phyloP scores from a whole-genome alignment of 2,797 vertebrate species.

The Linurgus olivaceus region DNA sequence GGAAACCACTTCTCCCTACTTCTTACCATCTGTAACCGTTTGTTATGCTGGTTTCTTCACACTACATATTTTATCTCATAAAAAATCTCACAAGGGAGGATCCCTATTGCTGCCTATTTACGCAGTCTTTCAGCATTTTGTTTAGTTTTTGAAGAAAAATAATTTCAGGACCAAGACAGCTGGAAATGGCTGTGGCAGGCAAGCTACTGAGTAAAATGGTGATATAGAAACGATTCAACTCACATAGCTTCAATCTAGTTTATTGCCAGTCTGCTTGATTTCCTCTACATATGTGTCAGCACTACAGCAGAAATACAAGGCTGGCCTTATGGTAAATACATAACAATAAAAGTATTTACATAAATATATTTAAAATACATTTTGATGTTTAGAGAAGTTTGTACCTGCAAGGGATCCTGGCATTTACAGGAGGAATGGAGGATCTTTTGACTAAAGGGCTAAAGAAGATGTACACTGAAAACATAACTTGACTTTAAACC shows the following conservation, averaged over 20 bases:
- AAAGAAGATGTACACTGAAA: background rate
- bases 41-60: background rate
- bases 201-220: background rate
- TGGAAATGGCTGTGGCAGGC: background rate
- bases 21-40: background rate
- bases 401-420: background rate
- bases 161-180: background rate
- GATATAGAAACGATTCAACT: background rate
- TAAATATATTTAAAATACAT: background rate
- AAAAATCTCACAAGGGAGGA: background rate
- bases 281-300: background rate
- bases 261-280: background rate
- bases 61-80: background rate
- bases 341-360: background rate
- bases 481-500: background rate
- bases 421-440: background rate
- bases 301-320: background rate
- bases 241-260: background rate
- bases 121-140: background rate
- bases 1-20: background rate
- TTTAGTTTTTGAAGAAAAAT: slow-evolving; percentile 3
- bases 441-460: background rate
- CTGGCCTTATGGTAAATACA: background rate
- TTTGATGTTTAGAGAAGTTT: background rate
- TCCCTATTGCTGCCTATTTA: background rate